phyloP scores from a whole-genome alignment of 2,113 vertebrate species.

The Leptosomus discolor region DNA sequence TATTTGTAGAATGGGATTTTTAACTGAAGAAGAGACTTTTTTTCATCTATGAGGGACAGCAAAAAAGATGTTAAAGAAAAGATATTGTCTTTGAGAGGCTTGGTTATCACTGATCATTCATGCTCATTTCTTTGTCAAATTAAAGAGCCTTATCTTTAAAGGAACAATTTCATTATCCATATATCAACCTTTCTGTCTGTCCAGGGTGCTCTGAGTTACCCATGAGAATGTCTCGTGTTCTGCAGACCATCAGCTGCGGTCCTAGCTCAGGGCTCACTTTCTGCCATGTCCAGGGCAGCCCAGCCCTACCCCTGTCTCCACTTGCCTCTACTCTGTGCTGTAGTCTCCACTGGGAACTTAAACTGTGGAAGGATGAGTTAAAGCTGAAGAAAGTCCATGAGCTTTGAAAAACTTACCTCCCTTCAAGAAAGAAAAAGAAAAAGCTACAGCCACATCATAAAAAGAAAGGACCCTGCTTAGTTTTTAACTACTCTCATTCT shows the following conservation, averaged over 20 bases:
- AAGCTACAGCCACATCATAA: neutral
- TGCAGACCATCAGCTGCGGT: neutral
- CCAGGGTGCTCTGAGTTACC: neutral
- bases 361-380: neutral
- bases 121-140: neutral
- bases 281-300: neutral
- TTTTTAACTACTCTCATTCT: neutral
- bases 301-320: neutral
- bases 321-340: neutral
- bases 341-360: neutral
- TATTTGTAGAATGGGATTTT: neutral
- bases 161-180: neutral
- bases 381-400: neutral
- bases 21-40: neutral
- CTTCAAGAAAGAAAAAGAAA: neutral
- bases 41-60: neutral
- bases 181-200: neutral
- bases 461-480: neutral
- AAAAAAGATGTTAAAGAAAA: neutral
- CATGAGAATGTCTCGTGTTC: neutral
- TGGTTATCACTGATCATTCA: neutral
- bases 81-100: neutral
- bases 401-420: neutral
- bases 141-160: neutral
- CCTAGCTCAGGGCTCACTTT: neutral